Conservation (phyloP, 2,888 invertebrate species). For the Spialia ferax region DNA sequence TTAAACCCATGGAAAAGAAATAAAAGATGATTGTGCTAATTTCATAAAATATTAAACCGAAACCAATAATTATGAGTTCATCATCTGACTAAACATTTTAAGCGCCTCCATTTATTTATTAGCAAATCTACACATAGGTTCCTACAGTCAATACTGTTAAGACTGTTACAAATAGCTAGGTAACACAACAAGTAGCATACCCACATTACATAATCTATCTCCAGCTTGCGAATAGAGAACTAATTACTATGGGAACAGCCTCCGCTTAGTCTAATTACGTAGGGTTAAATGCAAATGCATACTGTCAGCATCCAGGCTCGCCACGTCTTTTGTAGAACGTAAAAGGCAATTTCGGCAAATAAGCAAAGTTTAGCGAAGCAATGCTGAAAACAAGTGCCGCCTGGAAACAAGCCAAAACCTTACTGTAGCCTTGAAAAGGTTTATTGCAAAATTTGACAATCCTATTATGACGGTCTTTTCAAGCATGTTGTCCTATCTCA, state of each 20-base stretch:
- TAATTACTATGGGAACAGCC: background rate
- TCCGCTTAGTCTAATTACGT: constrained; percentile 21
- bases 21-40: too few species aligned
- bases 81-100: too few species aligned
- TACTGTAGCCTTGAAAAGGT: constrained; percentile 3
- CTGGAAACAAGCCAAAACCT: constrained; percentile 32
- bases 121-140: too few species aligned
- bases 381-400: constrained; percentile 22
- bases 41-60: too few species aligned
- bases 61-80: too few species aligned
- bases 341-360: constrained; percentile 32
- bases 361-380: constrained; percentile 31
- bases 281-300: constrained; percentile 29
- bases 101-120: too few species aligned
- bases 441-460: background rate
- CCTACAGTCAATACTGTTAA: too few species aligned
- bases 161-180: background rate
- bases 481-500: background rate
- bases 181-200: background rate
- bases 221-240: background rate
- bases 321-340: constrained; percentile 34
- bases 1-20: too few species aligned
- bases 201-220: background rate
- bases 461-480: too few species aligned
- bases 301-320: constrained; percentile 24